phyloP scores from a whole-genome alignment of 2,888 invertebrate genomes.

The Agrochola lychnidis region DNA sequence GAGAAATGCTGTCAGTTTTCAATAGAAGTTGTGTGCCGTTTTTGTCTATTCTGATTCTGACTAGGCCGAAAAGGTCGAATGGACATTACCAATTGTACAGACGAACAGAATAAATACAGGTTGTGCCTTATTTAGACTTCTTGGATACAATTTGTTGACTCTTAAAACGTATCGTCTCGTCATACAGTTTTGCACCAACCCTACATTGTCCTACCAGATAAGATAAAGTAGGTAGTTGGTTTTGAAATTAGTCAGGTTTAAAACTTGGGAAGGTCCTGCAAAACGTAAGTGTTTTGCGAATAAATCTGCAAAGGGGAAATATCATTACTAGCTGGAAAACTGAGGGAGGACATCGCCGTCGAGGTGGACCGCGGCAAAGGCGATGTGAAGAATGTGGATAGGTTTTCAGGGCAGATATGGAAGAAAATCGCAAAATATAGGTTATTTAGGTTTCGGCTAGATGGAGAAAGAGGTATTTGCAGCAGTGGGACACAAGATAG shows the following conservation, averaged over 20 bases:
- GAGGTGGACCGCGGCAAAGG: background rate
- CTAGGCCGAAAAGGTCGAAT: background rate
- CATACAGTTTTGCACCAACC: background rate
- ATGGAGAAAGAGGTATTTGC: background rate
- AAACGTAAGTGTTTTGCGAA: background rate
- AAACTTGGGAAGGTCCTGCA: background rate
- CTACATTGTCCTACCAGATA: background rate
- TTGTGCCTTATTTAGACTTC: background rate
- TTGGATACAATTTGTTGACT: background rate
- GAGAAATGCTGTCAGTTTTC: background rate
- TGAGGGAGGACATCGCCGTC: background rate
- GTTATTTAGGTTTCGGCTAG: background rate
- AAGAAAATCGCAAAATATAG: background rate
- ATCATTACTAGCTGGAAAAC: background rate
- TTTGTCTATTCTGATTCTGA: background rate
- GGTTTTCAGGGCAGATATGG: background rate
- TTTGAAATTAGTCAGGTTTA: background rate
- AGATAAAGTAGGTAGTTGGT: background rate
- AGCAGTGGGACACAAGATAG: background rate
- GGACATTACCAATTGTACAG: background rate
- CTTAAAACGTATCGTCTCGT: background rate
- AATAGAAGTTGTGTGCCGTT: background rate
- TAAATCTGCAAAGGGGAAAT: background rate
- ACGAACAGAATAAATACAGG: background rate
- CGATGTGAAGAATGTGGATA: background rate